Base-by-base conservation (phyloP, 2,888 invertebrate genomes). In the Horisme vitalbata region DNA sequence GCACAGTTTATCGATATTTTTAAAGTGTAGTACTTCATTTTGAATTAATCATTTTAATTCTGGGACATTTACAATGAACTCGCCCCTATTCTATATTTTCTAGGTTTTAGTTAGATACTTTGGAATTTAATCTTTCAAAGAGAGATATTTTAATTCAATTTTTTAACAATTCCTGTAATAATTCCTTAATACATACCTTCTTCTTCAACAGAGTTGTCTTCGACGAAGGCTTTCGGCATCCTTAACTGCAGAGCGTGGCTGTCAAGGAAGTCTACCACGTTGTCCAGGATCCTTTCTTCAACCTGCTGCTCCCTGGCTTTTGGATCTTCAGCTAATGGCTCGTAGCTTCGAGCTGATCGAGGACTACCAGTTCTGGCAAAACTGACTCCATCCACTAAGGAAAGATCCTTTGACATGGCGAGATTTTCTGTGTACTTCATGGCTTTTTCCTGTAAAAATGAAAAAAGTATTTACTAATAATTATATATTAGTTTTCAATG, bases 281-380 rank as follows among this genome's bases (percentile, higher is more conserved):
- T 88, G 30, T 89, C 89, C 74, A 88, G 62, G 30, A 89, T 88
- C 49, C 89, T 81, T 31, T 89, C 89, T 65, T 88, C 89, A 0
- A 89, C 71, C 50, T 76, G 78, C 28, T 71, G 57, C 52, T 89
- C 89, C 53, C 88, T 79, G 45, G 80, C 75, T 45, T 85, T 84
- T 0, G 85, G 84, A 10, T 89, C 89, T 3, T 80, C 81, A 11
- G 85, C 75, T 0, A 89, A 57, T 3, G 89, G 80, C 12, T 89
- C 87, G 53, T 83, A 88, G 59, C 86, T 87, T 30, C 89, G 72
- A 10, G 86, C 82, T 46, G 87, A 87, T 18, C 89, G 60, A 0
- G 84, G 81, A 24, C 80, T 84, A 0, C 87, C 89, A 1, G 84
- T 83, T 26, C 79, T 80, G 11, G 85, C 69, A 52, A 89, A 81